Conservation (phyloP, 2,113 vertebrate genomes). For the Rallus limicola region DNA sequence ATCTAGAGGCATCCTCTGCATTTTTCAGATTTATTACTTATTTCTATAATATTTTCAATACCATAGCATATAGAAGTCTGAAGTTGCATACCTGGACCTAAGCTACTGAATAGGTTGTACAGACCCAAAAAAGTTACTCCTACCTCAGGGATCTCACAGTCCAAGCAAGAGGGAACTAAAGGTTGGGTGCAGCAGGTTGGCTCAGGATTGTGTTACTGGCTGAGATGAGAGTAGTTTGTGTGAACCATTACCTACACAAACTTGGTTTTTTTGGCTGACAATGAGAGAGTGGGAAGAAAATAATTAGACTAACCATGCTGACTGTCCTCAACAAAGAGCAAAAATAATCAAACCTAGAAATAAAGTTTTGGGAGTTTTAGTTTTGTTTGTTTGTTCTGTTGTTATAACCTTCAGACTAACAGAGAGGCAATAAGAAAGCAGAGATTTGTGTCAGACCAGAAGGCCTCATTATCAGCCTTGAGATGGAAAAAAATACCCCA, state of each 20-base stretch:
- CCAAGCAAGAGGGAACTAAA: not conserved
- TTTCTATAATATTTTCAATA: constrained; percentile 21
- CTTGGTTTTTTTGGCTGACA: constrained; percentile 13
- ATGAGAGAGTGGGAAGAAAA: constrained; percentile 48
- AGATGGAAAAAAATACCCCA: not conserved
- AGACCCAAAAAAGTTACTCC: not conserved
- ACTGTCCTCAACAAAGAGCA: constrained; percentile 34
- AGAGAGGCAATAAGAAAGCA: not conserved
- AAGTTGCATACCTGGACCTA: not conserved
- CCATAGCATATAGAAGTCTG: not conserved
- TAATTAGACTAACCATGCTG: constrained; percentile 40
- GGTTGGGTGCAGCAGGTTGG: not conserved
- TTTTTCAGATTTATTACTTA: constrained; percentile 16
- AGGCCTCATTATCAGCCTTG: constrained; percentile 14
- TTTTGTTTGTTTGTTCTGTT: not conserved
- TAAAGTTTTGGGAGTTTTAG: not conserved
- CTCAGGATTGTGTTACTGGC: not conserved
- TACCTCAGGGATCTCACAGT: not conserved
- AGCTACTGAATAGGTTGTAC: not conserved
- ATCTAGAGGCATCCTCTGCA: constrained; percentile 24
- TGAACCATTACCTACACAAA: constrained; percentile 13
- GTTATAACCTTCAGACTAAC: not conserved
- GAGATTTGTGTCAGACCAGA: not conserved
- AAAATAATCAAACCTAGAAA: not conserved
- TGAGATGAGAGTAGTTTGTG: not conserved